Conservation (phyloP, 2,113 vertebrate species). For the Aepyceros melampus region DNA sequence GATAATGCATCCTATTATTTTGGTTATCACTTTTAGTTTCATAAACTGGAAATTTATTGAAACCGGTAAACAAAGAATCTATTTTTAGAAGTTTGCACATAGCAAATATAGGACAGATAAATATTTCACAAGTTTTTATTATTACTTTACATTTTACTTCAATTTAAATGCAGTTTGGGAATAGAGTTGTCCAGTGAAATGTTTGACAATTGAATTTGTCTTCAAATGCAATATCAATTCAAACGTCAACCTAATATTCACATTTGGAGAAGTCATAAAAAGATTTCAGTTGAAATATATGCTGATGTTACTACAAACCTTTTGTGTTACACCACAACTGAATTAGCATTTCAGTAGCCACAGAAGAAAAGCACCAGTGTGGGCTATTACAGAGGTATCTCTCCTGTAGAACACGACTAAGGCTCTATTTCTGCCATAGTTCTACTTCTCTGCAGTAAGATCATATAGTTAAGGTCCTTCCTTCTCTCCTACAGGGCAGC, state of each 20-base stretch:
- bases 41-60: neutral
- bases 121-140: neutral
- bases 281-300: neutral
- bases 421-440: fast-evolving
- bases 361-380: neutral
- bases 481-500: neutral
- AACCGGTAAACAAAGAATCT: neutral
- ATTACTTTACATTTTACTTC: neutral
- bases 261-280: neutral
- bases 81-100: neutral
- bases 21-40: neutral
- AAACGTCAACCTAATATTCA: neutral
- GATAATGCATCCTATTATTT: neutral
- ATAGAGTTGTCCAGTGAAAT: neutral
- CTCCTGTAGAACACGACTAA: neutral
- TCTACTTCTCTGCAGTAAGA: neutral
- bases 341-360: neutral
- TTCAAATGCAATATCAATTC: neutral
- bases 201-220: neutral
- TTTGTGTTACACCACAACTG: neutral
- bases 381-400: neutral
- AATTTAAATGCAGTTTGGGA: neutral
- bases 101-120: neutral
- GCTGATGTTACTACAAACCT: neutral
- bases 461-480: neutral